phyloP scores from a whole-genome alignment of 1,140 invertebrate species.

The Macrostomum lignano region DNA sequence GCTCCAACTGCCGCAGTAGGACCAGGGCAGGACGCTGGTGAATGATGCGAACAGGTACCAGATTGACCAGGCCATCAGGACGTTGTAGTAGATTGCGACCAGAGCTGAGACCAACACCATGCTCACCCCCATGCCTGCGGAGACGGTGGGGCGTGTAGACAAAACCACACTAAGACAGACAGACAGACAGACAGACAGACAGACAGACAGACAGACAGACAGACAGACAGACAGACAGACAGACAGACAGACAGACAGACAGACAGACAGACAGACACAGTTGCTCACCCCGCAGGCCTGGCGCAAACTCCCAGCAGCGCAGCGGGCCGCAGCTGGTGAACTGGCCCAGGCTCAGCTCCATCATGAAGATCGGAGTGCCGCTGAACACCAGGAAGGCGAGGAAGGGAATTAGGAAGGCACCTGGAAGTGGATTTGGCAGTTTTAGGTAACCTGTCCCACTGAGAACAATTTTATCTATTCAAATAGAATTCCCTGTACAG shows the following conservation, averaged over 20 bases:
- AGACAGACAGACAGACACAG: no score
- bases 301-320: conserved; percentile 3
- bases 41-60: conserved; percentile 46
- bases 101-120: conserved; percentile 78
- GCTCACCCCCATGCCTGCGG: conserved; percentile 83
- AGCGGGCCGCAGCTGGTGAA: neutral
- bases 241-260: no score
- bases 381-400: conserved; percentile 33
- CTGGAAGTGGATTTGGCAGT: no score
- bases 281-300: neutral
- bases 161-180: no score
- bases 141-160: no score
- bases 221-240: no score
- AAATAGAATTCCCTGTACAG: no score
- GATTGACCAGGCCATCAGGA: conserved; percentile 79
- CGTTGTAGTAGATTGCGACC: conserved; percentile 93
- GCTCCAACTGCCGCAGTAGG: conserved; percentile 62
- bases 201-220: no score
- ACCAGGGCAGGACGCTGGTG: conserved; percentile 49
- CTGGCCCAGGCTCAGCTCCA: conserved; percentile 1
- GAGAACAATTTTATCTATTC: no score
- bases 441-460: no score
- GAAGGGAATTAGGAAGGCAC: conserved; percentile 34
- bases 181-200: no score
- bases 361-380: conserved; percentile 20